Evolutionary conservation across 2,888 invertebrate species (phyloP), one percentile per base, ranked within the genome.

Genomic region (Carpatolechia fugitivella): DNA sequence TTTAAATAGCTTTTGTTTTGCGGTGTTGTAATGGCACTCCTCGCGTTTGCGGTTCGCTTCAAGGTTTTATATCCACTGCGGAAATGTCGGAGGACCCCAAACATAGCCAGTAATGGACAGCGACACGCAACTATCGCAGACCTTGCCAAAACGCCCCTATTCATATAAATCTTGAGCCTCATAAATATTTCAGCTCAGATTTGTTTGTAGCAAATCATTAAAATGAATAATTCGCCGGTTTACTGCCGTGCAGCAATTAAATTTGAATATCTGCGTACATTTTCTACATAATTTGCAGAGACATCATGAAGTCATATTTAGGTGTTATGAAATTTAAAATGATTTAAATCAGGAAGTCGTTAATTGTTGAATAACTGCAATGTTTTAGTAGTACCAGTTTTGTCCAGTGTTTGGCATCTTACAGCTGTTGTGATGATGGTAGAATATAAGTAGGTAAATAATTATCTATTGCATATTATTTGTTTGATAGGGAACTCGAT

Each of bases 11-110:
- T 44, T 49, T 46, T 48, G 56, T 49, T 52, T n/a, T 48, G 33
- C n/a, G 29, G 33, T 56, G 59, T 58, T 56, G 54, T 62, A 57
- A 63, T 52, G 60, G 68, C 72, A 67, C 71, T 66, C 72, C 71
- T 72, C 11, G 18, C 40, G 40, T 41, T 41, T 20, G 40, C 40
- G 11, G 40, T 20, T 44, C 20, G 16, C 20, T 11, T 65, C 67
- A 69, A 71, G 69, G 69, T 69, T 44, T 60, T 60, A 59, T 57
- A 56, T 55, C 66, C 58, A 62, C 66, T 60, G 62, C 70, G 66
- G 70, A 76, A 80, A 76, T 67, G 65, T 65, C 68, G 68, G 72
- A 72, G 69, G 72, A 78, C 70, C 65, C 61, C 70, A 75, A 65
- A 77, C 68, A 68, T 65, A 58, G 60, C 63, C 53, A 30, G 64